Evolutionary conservation across 2,888 invertebrate genomes (phyloP), one percentile per base, ranked within the genome.

Genomic region (Dasysyrphus albostriatus): DNA sequence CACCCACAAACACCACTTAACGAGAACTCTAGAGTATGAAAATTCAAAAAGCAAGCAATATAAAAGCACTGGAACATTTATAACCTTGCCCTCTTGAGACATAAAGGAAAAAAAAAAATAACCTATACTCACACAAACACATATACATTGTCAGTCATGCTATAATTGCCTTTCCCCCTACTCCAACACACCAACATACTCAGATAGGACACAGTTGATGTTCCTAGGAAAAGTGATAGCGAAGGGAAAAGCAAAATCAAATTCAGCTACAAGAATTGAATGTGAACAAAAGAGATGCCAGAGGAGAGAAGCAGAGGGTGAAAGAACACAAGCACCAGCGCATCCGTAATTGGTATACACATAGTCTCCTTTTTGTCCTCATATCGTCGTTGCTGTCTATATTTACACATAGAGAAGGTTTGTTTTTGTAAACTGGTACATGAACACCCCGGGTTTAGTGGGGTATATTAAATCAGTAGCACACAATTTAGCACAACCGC

Each of bases 1-100:
- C 89, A 88, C 88, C 88, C 88, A 89, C 89, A 89, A 24, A 39
- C 49, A 32, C 88, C 88, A 88, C 87, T 29, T n/a, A 42, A 63
- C 14, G 42, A n/a, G 5, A 29, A 42, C n/a, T 42, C 75, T 70
- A 51, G 78, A 80, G 78, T 70, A 75, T 79, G 75, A 81, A 88
- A 88, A 84, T 77, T 88, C 77, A 78, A 63, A 81, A 88, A 84
- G 70, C 79, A 83, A 88, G 80, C 74, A 70, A 75, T 59, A 69
- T 85, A 69, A 76, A 80, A 54, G 85, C 74, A 73, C 42, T 51
- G 73, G 42, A 73, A 58, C 82, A 70, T 85, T 85, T 74, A 77
- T 77, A 78, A 74, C 56, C 69, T 82, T 77, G 69, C 34, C 67
- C 79, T 76, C 80, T 84, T 84, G 42, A 72, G 80, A 69, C 79